Base-by-base conservation (phyloP, 2,113 vertebrate species). In the Excalfactoria chinensis region DNA sequence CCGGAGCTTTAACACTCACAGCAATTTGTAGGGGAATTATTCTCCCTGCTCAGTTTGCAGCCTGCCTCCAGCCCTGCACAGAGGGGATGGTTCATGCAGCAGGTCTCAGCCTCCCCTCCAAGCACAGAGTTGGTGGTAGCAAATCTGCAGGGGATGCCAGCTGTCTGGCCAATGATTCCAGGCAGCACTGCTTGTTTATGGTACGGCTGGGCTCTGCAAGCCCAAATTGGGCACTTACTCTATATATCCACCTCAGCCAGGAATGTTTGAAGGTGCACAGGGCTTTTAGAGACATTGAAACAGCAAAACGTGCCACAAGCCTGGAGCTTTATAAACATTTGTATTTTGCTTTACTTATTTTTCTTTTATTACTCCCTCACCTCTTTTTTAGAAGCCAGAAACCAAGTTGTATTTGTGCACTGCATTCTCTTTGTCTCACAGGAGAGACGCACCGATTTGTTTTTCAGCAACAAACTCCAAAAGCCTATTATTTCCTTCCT, bases 11-110 rank as follows among this genome's bases (percentile, higher is more conserved):
- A 77, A 93, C 91, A 94, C 95, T 97, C 85, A 67, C 85, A 97
- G 88, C 83, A 96, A 97, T 96, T 96, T 97, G 97, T 97, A 96
- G 84, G 26, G 84, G 93, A 97, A 97, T 96, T 93, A 95, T 91
- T 93, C 88, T 94, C 86, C 81, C 76, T 64, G 81, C 84, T 86
- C 84, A 12, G 35, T 93, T 92, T 80, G 83, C 92, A 91, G 83
- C 71, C 69, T 84, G 43, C 88, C 85, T 71, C 63, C 71, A 40
- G 67, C 60, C 64, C 86, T 88, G 59, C 26, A 51, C 1, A 11
- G 21, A 93, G 90, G 81, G 88, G 78, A 86, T 60, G 72, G 76
- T 43, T 41, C 37, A 34, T 34, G 8, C 4, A 40, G 11, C 4
- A 0, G 16, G 72, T 30, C 10, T 73, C 64, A 84, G 60, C 53